Evolutionary conservation across 2,797 vertebrate species (phyloP).

Genomic region (Myoxocephalus aenaeus): DNA sequence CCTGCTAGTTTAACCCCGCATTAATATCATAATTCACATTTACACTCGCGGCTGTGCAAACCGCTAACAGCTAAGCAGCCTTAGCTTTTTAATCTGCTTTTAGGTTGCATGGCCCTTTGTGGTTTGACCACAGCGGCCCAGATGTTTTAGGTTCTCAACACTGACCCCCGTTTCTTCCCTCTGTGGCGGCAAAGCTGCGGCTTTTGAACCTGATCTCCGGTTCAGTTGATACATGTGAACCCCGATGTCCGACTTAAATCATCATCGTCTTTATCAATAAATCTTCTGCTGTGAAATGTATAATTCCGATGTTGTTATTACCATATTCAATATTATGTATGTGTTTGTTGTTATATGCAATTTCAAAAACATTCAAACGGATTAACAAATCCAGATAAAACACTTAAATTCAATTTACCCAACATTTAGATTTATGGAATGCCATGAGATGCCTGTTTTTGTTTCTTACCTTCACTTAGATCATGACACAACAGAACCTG

Average conservation of each 20-base stretch:
- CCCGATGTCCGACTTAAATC: neutral
- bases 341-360: neutral
- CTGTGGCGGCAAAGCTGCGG: neutral
- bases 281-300: neutral
- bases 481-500: neutral
- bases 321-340: neutral
- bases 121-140: conserved; percentile 45
- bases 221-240: neutral
- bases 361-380: neutral
- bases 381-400: neutral
- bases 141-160: conserved; percentile 32
- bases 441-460: neutral
- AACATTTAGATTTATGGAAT: neutral
- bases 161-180: conserved; percentile 12
- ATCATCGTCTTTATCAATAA: neutral
- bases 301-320: neutral
- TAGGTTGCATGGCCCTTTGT: conserved; percentile 45
- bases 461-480: neutral
- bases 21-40: conserved; percentile 35
- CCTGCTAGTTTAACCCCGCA: neutral
- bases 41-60: conserved; percentile 16
- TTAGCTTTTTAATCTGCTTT: conserved; percentile 65
- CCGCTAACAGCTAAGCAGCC: conserved; percentile 26
- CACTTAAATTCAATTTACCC: too few species aligned
- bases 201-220: conserved; percentile 7